Evolutionary conservation across 1,140 invertebrate species (phyloP).

Genomic region (Trypoxylus dichotomus): DNA sequence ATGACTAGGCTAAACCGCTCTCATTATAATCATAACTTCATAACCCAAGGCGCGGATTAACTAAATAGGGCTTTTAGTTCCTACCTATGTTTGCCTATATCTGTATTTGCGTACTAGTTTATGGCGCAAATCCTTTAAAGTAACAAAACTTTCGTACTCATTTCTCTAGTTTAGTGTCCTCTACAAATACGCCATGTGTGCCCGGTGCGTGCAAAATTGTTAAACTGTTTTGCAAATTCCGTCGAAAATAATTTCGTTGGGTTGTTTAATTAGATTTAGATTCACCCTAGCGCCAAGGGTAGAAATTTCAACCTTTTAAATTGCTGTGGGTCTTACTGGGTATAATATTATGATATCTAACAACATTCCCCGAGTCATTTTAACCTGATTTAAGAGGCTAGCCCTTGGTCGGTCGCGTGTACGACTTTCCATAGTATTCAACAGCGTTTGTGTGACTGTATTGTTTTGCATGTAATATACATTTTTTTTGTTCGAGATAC

Average conservation of each 20-base stretch:
- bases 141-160: background rate
- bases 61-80: background rate
- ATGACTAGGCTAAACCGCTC: no score
- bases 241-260: background rate
- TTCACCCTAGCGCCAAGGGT: background rate
- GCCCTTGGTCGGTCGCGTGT: background rate
- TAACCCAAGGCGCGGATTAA: background rate
- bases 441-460: background rate
- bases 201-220: background rate
- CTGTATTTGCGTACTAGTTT: background rate
- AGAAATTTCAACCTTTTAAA: slow-evolving; percentile 1
- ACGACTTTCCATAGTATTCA: background rate
- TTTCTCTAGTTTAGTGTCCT: background rate
- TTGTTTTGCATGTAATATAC: slow-evolving; percentile 4
- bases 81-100: background rate
- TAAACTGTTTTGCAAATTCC: background rate
- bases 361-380: background rate
- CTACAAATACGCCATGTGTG: background rate
- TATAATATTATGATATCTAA: background rate
- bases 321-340: background rate
- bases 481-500: slow-evolving; percentile 22
- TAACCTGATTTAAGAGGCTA: slow-evolving; percentile 11
- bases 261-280: slow-evolving; percentile 20
- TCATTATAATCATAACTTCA: no score
- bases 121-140: background rate